Evolutionary conservation across 2,113 vertebrate species (phyloP).

Genomic region (Gavialis gangeticus): DNA sequence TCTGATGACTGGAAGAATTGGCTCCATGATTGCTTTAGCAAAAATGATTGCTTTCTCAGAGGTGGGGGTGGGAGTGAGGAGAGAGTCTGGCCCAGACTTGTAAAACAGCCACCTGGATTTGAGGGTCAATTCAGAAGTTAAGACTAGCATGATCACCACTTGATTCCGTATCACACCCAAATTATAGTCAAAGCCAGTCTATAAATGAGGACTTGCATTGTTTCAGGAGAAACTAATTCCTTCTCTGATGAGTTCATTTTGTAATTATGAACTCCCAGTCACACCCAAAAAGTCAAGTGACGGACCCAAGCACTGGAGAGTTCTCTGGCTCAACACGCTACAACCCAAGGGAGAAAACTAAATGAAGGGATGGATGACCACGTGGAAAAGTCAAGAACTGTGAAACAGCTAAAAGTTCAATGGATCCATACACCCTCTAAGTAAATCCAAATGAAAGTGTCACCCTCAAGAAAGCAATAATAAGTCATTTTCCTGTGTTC

Average conservation of each 20-base stretch:
- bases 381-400: neutral
- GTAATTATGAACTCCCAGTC: neutral
- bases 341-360: neutral
- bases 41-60: neutral
- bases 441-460: neutral
- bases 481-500: neutral
- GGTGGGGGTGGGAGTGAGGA: neutral
- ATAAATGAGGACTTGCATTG: accelerated
- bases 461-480: neutral
- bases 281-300: neutral
- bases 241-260: neutral
- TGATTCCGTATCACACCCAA: neutral
- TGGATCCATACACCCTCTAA: neutral
- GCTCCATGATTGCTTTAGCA: neutral
- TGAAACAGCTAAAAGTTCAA: neutral
- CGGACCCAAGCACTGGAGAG: neutral
- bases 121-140: neutral
- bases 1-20: neutral
- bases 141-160: neutral
- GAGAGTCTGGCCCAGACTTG: neutral
- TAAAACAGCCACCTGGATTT: neutral
- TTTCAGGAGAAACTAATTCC: neutral
- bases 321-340: neutral
- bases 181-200: neutral
- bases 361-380: neutral